Base-by-base conservation (phyloP, 2,888 invertebrate genomes). In the Phengaris alcon region DNA sequence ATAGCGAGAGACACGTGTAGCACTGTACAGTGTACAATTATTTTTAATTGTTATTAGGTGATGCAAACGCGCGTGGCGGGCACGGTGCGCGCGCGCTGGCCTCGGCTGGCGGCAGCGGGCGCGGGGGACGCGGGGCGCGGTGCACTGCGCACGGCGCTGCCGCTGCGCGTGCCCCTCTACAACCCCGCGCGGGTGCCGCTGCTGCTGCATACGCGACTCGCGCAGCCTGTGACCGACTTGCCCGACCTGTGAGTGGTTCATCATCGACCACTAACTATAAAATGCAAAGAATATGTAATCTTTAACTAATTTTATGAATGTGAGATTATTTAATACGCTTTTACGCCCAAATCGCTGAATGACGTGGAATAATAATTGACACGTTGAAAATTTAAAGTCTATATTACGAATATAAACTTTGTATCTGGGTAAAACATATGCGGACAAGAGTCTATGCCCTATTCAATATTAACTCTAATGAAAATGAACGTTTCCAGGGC, bases 141-240 rank as follows among this genome's bases (percentile, higher is more conserved):
- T 74, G 80, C 77, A 76, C 80, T 77, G 76, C 77, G 78, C 64
- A 79, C 79, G 78, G 76, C 79, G 75, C 74, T 75, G 77, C 76
- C 80, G 68, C 76, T 79, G 74, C 78, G 80, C 57, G 74, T 80
- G 69, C 64, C 77, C 76, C 59, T 96, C 96, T 85, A 93, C 94
- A 75, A 94, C 95, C 59, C 90, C 75, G 90, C 97, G 80, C 94
- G 95, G 84, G 98, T 98, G 93, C 97, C 97, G 54, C 94, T 95
- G 73, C 94, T 95, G 78, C 94, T 94, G 83, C 87, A 85, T 86
- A 94, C 96, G 77, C 87, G 97, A 77, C 90, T 97, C 77, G 82
- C 98, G 80, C 76, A 86, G 51, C 77, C 59, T 73, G 54, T 72
- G 6, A 57, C 80, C 77, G 76, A 46, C 69, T 48, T 77, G 77